Evolutionary conservation across 2,888 invertebrate genomes (phyloP), one percentile per base, ranked within the genome.

Genomic region (Galerucella nymphaeae): DNA sequence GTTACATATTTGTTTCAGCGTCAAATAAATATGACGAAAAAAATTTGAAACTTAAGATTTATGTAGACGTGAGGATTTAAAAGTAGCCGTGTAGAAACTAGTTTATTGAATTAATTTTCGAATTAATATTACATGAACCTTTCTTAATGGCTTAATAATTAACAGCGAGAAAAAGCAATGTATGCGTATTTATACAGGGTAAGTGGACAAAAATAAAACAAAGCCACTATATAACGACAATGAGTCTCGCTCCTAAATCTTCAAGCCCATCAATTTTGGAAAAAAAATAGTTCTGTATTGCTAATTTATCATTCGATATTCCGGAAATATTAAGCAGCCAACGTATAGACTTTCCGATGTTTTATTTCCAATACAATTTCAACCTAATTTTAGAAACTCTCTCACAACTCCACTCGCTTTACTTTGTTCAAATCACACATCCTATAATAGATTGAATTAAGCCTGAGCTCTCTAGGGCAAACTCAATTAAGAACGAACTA

Each of bases 401-500:
- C 64, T 38, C 64, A 64, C 30, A 64, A 30, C 53, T 64, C 50
- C 50, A 23, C 50, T 64, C 63, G 45, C 48, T 45, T 63, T n/a
- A 41, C 61, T 61, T 63, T 64, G 50, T 16, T 42, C 65, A 65
- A 70, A 65, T 55, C 50, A 18, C 59, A 14, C 61, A 42, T 45
- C 67, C 18, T 63, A 64, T 58, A 58, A 38, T 70, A 55, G 77
- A 77, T 77, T 77, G 77, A 78, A 77, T 77, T 77, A 78, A 58
- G 75, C 69, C 77, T 76, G 76, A 78, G 75, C 55, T 73, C 71
- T 53, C 72, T 75, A 72, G 78, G 76, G 77, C 75, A 72, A 77
- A 77, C 75, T 77, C 78, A 77, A 80, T 79, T 78, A 80, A 77
- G 77, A 70, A 45, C 71, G 64, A 68, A 68, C 67, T 67, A 69